Conservation (phyloP, 1,140 invertebrate genomes). For the Pseudomyrmex dendroicus region DNA sequence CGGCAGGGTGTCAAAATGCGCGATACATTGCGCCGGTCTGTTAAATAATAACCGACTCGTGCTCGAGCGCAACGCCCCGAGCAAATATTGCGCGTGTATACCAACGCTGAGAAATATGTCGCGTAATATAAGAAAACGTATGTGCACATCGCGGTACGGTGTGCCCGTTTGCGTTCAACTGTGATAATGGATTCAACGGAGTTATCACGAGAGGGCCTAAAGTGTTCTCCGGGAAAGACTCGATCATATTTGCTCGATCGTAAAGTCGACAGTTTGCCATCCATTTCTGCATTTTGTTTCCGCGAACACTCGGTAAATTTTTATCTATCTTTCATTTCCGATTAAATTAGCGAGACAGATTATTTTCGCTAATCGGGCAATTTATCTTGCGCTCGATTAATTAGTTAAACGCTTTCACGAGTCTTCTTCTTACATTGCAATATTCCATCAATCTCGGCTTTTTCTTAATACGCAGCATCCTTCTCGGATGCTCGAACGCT, state of each 20-base stretch:
- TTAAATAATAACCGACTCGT: constrained; percentile 57
- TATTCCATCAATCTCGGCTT: constrained; percentile 53
- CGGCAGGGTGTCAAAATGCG: constrained; percentile 56
- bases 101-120: constrained; percentile 46
- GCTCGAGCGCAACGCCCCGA: constrained; percentile 20
- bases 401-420: constrained; percentile 10
- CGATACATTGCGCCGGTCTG: constrained; percentile 54
- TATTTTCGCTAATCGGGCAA: constrained; percentile 1
- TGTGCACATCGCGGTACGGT: constrained; percentile 1
- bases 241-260: background rate
- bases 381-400: constrained; percentile 33
- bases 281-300: too few relatives aligned
- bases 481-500: constrained; percentile 44
- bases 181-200: constrained; percentile 57
- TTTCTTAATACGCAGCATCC: constrained; percentile 50
- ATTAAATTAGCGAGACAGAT: constrained; percentile 6
- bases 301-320: background rate
- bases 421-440: background rate
- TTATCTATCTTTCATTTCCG: background rate
- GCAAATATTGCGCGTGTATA: constrained; percentile 52
- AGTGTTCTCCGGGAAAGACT: background rate
- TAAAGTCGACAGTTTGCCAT: background rate
- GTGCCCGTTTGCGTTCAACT: constrained; percentile 18
- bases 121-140: constrained; percentile 51
- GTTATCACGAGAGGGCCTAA: constrained; percentile 9